A percentile compares a stretch with the other conserved stretches of the same genome.
phyloP scores from a whole-genome alignment of 2,888 invertebrate species.

The Ommatoiulus sabulosus region DNA sequence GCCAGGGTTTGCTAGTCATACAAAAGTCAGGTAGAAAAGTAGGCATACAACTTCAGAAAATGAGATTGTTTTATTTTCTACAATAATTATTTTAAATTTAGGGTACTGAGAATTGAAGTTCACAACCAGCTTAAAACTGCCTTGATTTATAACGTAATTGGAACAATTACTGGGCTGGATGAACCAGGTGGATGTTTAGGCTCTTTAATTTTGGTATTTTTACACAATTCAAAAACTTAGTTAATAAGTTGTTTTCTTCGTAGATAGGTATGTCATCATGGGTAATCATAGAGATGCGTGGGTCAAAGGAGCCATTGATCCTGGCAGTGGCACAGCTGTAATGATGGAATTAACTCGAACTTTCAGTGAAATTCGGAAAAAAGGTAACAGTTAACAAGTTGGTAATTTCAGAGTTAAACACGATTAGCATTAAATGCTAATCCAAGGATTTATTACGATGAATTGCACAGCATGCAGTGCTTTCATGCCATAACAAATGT shows the following conservation, averaged over 20 bases:
- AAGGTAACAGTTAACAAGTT: constrained; percentile 60
- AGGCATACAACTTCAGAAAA: too few relatives aligned
- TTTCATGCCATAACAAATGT: too few relatives aligned
- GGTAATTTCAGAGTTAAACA: too few relatives aligned
- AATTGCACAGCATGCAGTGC: too few relatives aligned
- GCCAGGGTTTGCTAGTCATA: constrained; percentile 64
- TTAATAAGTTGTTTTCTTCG: not conserved
- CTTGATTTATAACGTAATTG: constrained; percentile 65
- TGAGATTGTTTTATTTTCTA: not conserved
- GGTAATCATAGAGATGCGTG: constrained; percentile 72
- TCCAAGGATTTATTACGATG: too few relatives aligned
- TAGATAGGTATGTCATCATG: constrained; percentile 70
- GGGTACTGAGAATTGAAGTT: not conserved
- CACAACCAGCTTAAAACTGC: not conserved
- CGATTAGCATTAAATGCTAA: too few relatives aligned
- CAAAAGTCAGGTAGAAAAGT: too few relatives aligned
- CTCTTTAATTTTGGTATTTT: not conserved
- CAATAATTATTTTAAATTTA: not conserved
- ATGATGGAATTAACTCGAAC: constrained; percentile 69
- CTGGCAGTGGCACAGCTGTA: constrained; percentile 70
- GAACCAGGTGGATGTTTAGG: constrained; percentile 63
- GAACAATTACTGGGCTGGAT: constrained; percentile 64
- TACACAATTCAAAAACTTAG: not conserved
- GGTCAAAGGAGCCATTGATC: constrained; percentile 70
- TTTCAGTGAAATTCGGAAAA: constrained; percentile 63